Conservation (phyloP, 1,140 invertebrate genomes). For the Mya arenaria region DNA sequence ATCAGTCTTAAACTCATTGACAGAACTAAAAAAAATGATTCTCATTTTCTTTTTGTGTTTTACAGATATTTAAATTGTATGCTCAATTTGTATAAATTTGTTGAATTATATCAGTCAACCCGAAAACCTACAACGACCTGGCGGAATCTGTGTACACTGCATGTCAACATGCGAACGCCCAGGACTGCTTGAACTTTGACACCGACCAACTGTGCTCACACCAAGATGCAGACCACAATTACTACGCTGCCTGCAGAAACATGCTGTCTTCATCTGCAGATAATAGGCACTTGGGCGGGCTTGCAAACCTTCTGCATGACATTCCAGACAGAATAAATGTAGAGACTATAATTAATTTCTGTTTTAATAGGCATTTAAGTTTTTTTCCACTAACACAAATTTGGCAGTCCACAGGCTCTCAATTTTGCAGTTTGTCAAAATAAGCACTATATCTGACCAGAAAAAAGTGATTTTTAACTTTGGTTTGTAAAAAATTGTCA, state of each 20-base stretch:
- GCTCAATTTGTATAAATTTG: too few relatives aligned
- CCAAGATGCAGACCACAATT: slow-evolving; percentile 87
- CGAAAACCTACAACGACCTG: slow-evolving; percentile 23
- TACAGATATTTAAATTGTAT: too few relatives aligned
- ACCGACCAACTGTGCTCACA: slow-evolving; percentile 84
- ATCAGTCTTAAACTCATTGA: too few relatives aligned
- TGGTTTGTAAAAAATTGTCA: too few relatives aligned
- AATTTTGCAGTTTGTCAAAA: background rate
- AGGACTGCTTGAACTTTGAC: slow-evolving; percentile 75
- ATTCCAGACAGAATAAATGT: slow-evolving; percentile 74
- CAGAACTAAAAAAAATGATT: too few relatives aligned
- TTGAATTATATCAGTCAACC: background rate
- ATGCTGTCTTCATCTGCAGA: slow-evolving; percentile 72
- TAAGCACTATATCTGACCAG: background rate
- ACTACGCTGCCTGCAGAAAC: slow-evolving; percentile 87
- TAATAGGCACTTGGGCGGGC: slow-evolving; percentile 65
- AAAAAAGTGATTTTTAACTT: too few relatives aligned
- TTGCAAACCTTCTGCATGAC: slow-evolving; percentile 76
- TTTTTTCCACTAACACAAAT: too few relatives aligned
- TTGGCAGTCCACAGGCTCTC: background rate
- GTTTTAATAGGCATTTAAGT: too few relatives aligned
- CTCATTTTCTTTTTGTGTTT: too few relatives aligned
- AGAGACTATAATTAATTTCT: too few relatives aligned
- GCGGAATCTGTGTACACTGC: slow-evolving; percentile 14
- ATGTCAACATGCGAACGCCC: slow-evolving; percentile 48